Evolutionary conservation across 2,113 vertebrate species (phyloP), one percentile per base, ranked within the genome.

Genomic region (Amblyornis subalaris): DNA sequence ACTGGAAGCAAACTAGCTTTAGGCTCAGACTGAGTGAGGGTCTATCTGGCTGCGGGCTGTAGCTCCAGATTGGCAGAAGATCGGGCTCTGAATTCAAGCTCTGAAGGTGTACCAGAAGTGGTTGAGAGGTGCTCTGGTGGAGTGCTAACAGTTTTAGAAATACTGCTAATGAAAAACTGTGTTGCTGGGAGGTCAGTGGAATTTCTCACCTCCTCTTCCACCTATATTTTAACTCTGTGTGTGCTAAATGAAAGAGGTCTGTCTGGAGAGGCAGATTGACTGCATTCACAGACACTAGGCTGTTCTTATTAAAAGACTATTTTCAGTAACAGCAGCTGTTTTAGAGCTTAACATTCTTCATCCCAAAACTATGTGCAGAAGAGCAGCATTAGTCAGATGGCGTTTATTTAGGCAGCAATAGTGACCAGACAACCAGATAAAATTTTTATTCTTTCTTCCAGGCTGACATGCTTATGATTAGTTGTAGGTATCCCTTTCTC

Each of bases 261-360:
- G 10, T 67, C 78, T 58, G 17, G 67, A 61, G 57, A 66, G 79
- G 54, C 57, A 91, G 75, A 38, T 2, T 23, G 16, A 29, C 72
- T 74, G 45, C 60, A 10, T 42, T 53, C 20, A 64, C 51, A 51
- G 85, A 72, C 84, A 57, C 17, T 14, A 50, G 79, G 35, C 31
- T 83, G 93, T 91, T 93, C 40, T 54, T 85, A 64, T 29, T 71
- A 69, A 47, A 70, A 72, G 26, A 61, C 65, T 88, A 87, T 94
- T 96, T 96, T 93, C 85, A 87, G 95, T n/a, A 70, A 42, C 71
- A 50, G 76, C 89, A 95, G 85, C 90, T 88, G 85, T 90, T 95
- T 93, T 85, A 85, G 88, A 91, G 91, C 73, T 94, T 77, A 69
- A 73, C 38, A 75, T 69, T 72, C 89, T 96, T 96, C 90, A 97